Evolutionary conservation across 2,888 invertebrate species (phyloP).

Genomic region (Stegana nigrithorax): DNA sequence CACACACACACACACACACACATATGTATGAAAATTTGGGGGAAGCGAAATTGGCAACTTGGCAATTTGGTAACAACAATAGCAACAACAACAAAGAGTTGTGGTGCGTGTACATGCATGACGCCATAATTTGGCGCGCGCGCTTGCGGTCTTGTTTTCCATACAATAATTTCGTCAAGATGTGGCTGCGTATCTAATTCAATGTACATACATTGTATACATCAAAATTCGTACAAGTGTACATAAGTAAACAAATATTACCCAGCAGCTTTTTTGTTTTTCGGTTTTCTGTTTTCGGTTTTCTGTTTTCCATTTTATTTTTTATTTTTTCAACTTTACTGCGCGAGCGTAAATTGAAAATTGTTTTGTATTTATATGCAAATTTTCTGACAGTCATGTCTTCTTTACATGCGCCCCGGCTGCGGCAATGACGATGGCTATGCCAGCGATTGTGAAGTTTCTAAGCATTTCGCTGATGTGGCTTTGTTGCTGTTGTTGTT

Average conservation of each 20-base stretch:
- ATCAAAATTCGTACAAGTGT: no score
- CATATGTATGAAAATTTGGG: not conserved
- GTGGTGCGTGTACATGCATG: constrained; percentile 9
- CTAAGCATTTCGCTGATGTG: not conserved
- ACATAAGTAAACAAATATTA: no score
- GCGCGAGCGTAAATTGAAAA: not conserved
- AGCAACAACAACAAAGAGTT: constrained; percentile 5
- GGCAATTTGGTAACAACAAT: not conserved
- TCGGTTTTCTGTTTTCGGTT: no score
- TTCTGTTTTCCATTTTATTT: no score
- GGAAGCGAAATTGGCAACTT: not conserved
- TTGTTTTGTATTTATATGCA: constrained; percentile 9
- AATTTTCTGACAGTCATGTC: not conserved
- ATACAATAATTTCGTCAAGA: constrained; percentile 14
- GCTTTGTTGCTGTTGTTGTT: not conserved
- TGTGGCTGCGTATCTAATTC: constrained; percentile 8
- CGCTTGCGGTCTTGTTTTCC: not conserved
- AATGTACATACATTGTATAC: no score
- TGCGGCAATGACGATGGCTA: no score
- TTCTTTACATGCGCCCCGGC: no score
- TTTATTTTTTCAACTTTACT: no score
- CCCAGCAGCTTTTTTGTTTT: no score
- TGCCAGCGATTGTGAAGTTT: no score
- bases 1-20: no score
- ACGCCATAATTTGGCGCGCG: constrained; percentile 14